Conservation (phyloP, 2,888 invertebrate species). For the Epicampocera succincta region DNA sequence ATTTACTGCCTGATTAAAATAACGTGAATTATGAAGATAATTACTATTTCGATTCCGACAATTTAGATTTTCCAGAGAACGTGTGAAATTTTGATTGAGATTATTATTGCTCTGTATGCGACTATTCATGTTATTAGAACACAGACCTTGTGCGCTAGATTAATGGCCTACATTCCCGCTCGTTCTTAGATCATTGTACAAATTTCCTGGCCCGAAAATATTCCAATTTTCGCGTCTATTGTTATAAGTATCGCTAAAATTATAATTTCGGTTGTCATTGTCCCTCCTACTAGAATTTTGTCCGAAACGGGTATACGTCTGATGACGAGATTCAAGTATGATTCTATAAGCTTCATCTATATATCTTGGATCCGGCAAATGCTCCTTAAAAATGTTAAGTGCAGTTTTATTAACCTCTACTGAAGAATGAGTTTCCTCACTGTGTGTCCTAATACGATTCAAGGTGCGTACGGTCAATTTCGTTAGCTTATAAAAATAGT, state of each 20-base stretch:
- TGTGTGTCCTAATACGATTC: conserved; percentile 13
- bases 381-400: conserved; percentile 12
- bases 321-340: conserved; percentile 1
- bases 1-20: no score
- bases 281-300: conserved; percentile 4
- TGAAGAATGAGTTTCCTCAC: conserved; percentile 9
- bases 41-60: no score
- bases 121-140: neutral
- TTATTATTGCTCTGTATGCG: no score
- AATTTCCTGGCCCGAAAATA: neutral
- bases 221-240: conserved; percentile 13
- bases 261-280: conserved; percentile 7
- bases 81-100: no score
- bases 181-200: no score
- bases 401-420: conserved; percentile 18
- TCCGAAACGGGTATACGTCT: conserved; percentile 8
- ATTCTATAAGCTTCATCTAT: conserved; percentile 7
- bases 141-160: neutral
- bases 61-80: no score
- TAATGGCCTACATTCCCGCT: neutral
- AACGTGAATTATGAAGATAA: no score
- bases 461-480: conserved; percentile 5
- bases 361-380: conserved; percentile 13
- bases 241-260: conserved; percentile 4
- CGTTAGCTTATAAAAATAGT: conserved; percentile 5